These are phyloP conservation scores for Venturia canescens DNA, from an alignment of 1,140 invertebrate species.

Conservation along the genomic window DNA sequence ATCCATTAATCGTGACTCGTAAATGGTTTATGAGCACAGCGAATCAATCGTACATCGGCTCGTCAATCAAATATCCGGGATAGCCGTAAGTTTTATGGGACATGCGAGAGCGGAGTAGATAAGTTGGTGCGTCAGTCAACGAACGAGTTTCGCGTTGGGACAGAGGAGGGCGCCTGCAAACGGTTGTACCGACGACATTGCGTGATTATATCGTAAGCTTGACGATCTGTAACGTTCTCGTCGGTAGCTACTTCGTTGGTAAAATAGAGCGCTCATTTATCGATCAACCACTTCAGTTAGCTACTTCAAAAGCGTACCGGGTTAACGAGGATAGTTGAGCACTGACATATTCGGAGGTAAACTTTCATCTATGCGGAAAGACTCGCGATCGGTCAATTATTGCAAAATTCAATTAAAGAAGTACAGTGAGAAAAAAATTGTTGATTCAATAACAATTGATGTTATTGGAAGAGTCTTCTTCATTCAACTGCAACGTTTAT, in stretches of 20 bases:
- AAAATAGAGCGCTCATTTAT: constrained; percentile 49
- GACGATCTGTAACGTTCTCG: constrained; percentile 18
- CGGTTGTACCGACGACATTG: constrained; percentile 18
- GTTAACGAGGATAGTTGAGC: neutral
- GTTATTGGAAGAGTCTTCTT: no score
- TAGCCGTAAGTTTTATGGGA: neutral
- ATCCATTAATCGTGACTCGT: constrained; percentile 9
- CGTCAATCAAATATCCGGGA: neutral
- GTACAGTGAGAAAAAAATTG: no score
- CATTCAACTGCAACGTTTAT: no score
- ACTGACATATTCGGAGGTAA: neutral
- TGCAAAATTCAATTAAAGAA: no score
- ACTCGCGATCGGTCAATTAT: neutral
- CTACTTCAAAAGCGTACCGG: neutral
- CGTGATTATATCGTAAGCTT: neutral
- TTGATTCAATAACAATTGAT: no score
- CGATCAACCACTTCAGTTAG: constrained; percentile 19
- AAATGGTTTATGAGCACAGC: neutral
- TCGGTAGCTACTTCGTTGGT: constrained; percentile 25
- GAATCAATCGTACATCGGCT: neutral
- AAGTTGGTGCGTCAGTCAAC: neutral
- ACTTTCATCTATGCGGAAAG: neutral
- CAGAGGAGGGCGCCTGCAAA: constrained; percentile 48
- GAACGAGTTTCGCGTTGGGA: neutral
- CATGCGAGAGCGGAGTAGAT: constrained; percentile 15